A percentile compares a stretch with the other conserved stretches of the same genome.
phyloP scores from a whole-genome alignment of 2,888 invertebrate species.

The Ectemnius continuus region DNA sequence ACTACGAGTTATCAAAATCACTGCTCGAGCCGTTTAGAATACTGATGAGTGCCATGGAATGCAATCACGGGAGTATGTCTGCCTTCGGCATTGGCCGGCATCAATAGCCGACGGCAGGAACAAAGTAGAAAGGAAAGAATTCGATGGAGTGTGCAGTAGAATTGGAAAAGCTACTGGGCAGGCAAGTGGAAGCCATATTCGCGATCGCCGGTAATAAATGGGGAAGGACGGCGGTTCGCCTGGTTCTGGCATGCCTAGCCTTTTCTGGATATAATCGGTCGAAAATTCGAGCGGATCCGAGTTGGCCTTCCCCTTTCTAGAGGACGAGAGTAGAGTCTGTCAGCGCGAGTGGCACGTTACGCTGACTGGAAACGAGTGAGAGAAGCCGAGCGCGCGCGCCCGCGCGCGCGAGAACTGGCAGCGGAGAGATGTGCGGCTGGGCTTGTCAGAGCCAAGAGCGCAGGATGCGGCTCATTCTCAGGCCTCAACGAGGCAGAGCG shows the following conservation, averaged over 20 bases:
- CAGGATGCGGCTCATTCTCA: slow-evolving; percentile 45
- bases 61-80: slow-evolving; percentile 11
- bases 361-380: slow-evolving; percentile 6
- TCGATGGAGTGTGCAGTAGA: background rate
- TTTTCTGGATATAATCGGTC: slow-evolving; percentile 53
- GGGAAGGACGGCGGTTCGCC: slow-evolving; percentile 29
- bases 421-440: slow-evolving; percentile 11
- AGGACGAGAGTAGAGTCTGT: slow-evolving; percentile 14
- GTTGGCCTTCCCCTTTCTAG: background rate
- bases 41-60: slow-evolving; percentile 12
- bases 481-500: slow-evolving; percentile 27
- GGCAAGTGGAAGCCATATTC: slow-evolving; percentile 29
- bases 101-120: too few species aligned
- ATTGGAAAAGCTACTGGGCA: slow-evolving; percentile 7
- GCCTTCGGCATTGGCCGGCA: background rate
- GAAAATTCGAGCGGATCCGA: slow-evolving; percentile 49
- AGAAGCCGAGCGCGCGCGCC: too few species aligned
- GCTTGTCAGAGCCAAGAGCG: slow-evolving; percentile 29
- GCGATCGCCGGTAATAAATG: slow-evolving; percentile 52
- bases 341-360: slow-evolving; percentile 24
- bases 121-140: background rate
- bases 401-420: background rate
- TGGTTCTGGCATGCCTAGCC: slow-evolving; percentile 36
- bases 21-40: slow-evolving; percentile 14
- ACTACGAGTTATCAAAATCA: slow-evolving; percentile 18